Base-by-base conservation (phyloP, 2,888 invertebrate species). In the Tromatobia lineatoria region DNA sequence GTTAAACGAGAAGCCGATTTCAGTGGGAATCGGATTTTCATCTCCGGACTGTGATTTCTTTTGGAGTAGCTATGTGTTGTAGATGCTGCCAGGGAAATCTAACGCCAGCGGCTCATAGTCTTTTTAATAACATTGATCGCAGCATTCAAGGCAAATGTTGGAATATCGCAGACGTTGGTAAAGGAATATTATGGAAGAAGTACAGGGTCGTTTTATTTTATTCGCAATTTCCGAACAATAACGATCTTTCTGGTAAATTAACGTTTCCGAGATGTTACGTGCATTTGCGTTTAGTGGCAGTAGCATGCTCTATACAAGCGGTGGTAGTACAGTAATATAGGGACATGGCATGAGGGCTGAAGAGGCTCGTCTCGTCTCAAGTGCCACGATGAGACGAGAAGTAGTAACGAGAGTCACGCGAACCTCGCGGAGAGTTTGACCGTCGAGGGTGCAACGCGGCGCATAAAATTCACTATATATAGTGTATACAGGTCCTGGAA, bases 351-450 rank as follows among this genome's bases (percentile, higher is more conserved):
- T n/a, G 42, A 25, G 34, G 59, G 29, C 66, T 76, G 67, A 67
- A 83, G 83, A 76, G 76, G 57, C 80, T 80, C 83, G 76, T 83
- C 80, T 80, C 80, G 83, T 80, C 80, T 83, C 76, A 61, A 80
- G 76, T 67, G 80, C 76, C 67, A 61, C 71, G 52, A 71, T 75
- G 82, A 82, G 79, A 71, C 71, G 82, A 52, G 71, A 73, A 71
- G 70, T 70, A 66, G 80, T 54, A 82, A 59, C 82, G 82, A 82
- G 82, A 81, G 78, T 82, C 82, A 79, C 79, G 79, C 79, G 70
- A 71, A 13, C 70, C 78, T 18, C 64, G 18, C 13, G 20, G 61
- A 8, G 42, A 73, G 71, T 75, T 79, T 85, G 71, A 82, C 71
- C 82, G 75, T 79, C n/a, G 66, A 75, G 69, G 34, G 66, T 64